These are phyloP conservation scores for Trichogramma dendrolimi DNA, from an alignment of 2,888 invertebrate genomes.

Conservation along the genomic window DNA sequence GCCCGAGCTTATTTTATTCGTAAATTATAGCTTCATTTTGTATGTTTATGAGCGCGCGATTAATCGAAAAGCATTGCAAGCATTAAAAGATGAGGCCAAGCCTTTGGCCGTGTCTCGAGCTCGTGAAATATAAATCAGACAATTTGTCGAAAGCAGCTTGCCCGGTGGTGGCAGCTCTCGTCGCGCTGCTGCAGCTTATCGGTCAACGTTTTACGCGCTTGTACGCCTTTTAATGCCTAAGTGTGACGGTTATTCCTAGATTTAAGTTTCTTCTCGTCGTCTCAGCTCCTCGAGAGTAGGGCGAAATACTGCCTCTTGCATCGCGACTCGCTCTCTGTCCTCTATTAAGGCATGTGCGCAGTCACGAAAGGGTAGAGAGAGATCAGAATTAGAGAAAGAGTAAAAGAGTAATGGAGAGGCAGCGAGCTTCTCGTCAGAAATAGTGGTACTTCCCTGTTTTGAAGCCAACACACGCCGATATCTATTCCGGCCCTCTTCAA, in stretches of 20 bases:
- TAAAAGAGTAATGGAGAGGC: constrained; percentile 32
- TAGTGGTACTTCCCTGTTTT: constrained; percentile 52
- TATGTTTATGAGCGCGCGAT: too few relatives aligned
- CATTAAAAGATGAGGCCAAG: too few relatives aligned
- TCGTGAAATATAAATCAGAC: not conserved
- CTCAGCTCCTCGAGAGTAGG: too few relatives aligned
- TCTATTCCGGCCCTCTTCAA: constrained; percentile 54
- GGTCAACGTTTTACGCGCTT: constrained; percentile 19
- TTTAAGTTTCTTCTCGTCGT: constrained; percentile 3
- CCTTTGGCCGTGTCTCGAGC: too few relatives aligned
- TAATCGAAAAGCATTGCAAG: too few relatives aligned
- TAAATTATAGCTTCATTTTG: too few relatives aligned
- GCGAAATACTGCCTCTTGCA: too few relatives aligned
- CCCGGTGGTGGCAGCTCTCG: not conserved
- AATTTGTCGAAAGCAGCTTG: constrained; percentile 6
- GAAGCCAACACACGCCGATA: constrained; percentile 55
- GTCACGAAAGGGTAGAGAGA: constrained; percentile 15
- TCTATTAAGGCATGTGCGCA: constrained; percentile 40
- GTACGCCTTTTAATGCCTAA: constrained; percentile 16
- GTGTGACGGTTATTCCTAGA: constrained; percentile 51
- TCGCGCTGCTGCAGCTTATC: constrained; percentile 32
- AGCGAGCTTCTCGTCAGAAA: constrained; percentile 49
- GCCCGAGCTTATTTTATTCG: too few relatives aligned
- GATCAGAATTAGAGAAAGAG: constrained; percentile 14
- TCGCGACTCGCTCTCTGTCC: constrained; percentile 38